These are phyloP conservation scores for Hydrolagus colliei DNA, from an alignment of 2,797 vertebrate genomes.

Conservation along the genomic window DNA sequence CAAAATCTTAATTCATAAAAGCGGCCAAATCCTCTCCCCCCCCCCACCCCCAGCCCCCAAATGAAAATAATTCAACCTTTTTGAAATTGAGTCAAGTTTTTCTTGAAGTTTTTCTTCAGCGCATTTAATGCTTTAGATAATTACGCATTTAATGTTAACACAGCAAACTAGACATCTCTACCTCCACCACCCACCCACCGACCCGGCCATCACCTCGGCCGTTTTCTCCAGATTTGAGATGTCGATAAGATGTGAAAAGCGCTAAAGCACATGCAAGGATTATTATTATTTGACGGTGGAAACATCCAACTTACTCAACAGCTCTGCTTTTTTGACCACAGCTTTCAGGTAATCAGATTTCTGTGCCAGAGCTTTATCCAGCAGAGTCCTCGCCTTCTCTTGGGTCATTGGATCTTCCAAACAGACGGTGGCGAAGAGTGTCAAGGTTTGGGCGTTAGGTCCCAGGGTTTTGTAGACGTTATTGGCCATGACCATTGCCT, in stretches of 20 bases:
- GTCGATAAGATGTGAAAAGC: too few relatives aligned
- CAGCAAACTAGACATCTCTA: background rate
- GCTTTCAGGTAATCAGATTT: slow-evolving; percentile 95
- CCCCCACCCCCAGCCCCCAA: too few relatives aligned
- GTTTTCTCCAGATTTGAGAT: too few relatives aligned
- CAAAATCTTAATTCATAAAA: too few relatives aligned
- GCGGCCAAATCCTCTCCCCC: too few relatives aligned
- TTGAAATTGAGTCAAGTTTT: too few relatives aligned
- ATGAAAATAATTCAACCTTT: too few relatives aligned
- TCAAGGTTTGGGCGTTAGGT: slow-evolving; percentile 89
- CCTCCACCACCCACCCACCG: background rate
- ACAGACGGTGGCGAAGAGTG: slow-evolving; percentile 89
- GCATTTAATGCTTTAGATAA: background rate
- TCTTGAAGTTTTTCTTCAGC: background rate
- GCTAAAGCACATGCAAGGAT: too few relatives aligned
- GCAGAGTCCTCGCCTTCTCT: slow-evolving; percentile 87
- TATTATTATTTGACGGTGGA: background rate
- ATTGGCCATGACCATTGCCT: slow-evolving; percentile 98
- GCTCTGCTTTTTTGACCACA: slow-evolving; percentile 93
- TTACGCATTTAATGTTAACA: too few relatives aligned
- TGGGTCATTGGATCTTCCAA: slow-evolving; percentile 93
- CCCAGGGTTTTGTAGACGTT: slow-evolving; percentile 97
- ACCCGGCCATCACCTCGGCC: too few relatives aligned
- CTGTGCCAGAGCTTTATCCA: slow-evolving; percentile 93
- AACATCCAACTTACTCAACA: slow-evolving; percentile 73